phyloP scores from a whole-genome alignment of 2,888 invertebrate genomes.

The Chironomus tentans region DNA sequence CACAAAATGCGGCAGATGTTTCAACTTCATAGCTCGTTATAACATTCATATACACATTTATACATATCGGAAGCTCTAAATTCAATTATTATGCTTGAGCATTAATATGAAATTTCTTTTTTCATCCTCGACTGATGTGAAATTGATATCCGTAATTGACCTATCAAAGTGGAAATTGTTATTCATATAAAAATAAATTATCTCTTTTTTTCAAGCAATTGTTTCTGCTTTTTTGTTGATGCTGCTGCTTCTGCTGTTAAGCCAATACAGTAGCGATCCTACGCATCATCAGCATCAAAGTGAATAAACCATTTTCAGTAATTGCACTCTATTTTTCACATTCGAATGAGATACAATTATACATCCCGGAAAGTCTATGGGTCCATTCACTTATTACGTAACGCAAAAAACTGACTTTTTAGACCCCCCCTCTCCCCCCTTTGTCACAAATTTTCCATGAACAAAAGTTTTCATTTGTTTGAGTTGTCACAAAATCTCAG shows the following conservation, averaged over 20 bases:
- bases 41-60: background rate
- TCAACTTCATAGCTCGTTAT: background rate
- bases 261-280: background rate
- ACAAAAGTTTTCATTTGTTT: too few species aligned
- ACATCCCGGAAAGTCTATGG: too few species aligned
- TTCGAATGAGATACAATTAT: too few species aligned
- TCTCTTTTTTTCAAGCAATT: background rate
- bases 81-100: background rate
- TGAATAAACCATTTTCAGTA: too few species aligned
- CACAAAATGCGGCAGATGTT: slow-evolving; percentile 11
- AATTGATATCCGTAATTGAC: slow-evolving; percentile 8
- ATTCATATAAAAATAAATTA: background rate
- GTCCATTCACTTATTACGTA: too few species aligned
- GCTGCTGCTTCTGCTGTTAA: background rate
- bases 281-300: background rate
- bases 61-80: background rate
- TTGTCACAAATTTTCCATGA: too few species aligned
- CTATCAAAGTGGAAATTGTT: background rate
- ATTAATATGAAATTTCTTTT: background rate
- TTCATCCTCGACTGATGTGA: background rate
- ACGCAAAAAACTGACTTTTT: too few species aligned
- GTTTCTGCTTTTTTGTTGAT: background rate
- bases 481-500: too few species aligned
- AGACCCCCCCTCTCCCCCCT: too few species aligned
- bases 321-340: too few species aligned